Percentiles rank a stretch among this genome's conserved stretches.
These are phyloP conservation scores for Neomorphus geoffroyi DNA, from an alignment of 2,797 vertebrate species.

Conservation along the genomic window DNA sequence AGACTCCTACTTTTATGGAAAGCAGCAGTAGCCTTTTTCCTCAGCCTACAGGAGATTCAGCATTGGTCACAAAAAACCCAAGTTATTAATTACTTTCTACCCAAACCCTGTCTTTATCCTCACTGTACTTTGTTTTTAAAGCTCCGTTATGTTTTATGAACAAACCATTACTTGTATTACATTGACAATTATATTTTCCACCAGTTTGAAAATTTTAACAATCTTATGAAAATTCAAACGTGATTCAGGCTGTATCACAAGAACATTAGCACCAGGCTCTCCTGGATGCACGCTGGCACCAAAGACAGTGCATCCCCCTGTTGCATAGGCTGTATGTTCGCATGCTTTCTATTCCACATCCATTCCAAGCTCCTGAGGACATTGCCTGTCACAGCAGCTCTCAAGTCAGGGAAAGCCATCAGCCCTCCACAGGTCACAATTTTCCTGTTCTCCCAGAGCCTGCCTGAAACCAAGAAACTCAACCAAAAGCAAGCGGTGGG, in stretches of 20 bases:
- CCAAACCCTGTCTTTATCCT: neutral
- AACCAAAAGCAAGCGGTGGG: neutral
- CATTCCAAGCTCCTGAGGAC: neutral
- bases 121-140: neutral
- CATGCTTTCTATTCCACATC: neutral
- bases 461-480: neutral
- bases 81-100: neutral
- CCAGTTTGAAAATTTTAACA: neutral
- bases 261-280: neutral
- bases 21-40: neutral
- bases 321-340: neutral
- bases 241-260: neutral
- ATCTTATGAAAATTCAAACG: neutral
- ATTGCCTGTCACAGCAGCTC: rapidly evolving
- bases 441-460: neutral
- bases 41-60: neutral
- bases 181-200: neutral
- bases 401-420: neutral
- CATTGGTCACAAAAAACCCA: neutral
- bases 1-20: constrained; percentile 26
- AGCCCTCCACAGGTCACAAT: neutral
- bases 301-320: neutral
- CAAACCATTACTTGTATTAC: neutral
- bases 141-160: neutral
- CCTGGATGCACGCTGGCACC: neutral